Base-by-base conservation (phyloP, 2,888 invertebrate species). In the Spisula subtruncata region DNA sequence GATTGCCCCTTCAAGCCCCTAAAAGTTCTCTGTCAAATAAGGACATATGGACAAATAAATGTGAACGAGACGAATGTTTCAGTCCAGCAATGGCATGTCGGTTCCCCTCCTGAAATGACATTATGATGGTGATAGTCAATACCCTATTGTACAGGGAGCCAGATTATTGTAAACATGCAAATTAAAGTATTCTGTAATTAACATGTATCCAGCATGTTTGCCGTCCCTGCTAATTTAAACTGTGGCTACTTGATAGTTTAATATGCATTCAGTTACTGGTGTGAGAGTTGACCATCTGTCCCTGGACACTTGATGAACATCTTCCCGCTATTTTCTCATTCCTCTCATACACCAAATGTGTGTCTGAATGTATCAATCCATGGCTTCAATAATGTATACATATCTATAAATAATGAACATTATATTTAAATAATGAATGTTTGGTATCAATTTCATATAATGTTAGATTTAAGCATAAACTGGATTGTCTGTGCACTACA, bases 221-320 rank as follows among this genome's bases (percentile, higher is more conserved):
- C 75, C 20, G 71, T 87, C 89, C 84, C 85, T 81, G 87, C 88
- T 91, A 87, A 91, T 91, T 91, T 89, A 89, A 87, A 83, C 16
- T 54, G 54, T 80, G 81, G 91, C 90, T 89, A 91, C 79, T 80
- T 89, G 91, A 91, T 91, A 91, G 89, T 91, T 91, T 91, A 91
- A 91, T 91, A 83, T 87, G 79, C 87, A 81, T 81, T 85, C 81
- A 82, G 75, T 81, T 81, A 71, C 71, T 25, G 54, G 85, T 85
- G 85, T 85, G 35, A 80, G 66, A 46, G 46, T 48, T 35, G 89
- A 48, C 89, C 89, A 89, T 89, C 89, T 89, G 89, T 89, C 85
- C 80, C 25, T 48, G 51, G 48, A 87, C 75, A 75, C 83, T 87
- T 83, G 80, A 79, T 85, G 85, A 71, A n/a, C 18, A 35, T 75